Evolutionary conservation across 1,140 invertebrate genomes (phyloP).

Genomic region (Drosophila nigromelanica): DNA sequence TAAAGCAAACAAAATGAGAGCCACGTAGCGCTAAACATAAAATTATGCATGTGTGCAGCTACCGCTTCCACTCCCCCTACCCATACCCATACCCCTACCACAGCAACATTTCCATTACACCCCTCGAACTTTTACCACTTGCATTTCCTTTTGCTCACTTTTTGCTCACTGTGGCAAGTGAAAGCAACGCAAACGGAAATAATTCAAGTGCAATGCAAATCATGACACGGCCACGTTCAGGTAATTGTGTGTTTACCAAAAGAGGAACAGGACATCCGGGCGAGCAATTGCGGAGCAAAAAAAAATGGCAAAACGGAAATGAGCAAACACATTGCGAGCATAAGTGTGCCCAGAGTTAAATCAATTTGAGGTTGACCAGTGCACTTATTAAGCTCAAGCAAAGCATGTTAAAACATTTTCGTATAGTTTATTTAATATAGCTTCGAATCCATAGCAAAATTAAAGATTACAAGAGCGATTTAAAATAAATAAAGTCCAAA

Average conservation of each 20-base stretch:
- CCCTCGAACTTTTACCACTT: neutral
- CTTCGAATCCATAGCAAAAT: no score
- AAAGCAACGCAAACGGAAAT: constrained; percentile 66
- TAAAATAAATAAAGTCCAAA: neutral
- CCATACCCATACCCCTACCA: no score
- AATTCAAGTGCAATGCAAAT: constrained; percentile 81
- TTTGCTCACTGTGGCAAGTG: constrained; percentile 4
- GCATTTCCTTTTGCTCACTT: constrained; percentile 9
- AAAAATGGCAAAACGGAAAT: constrained; percentile 50
- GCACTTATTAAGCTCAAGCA: constrained; percentile 27
- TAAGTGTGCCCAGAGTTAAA: constrained; percentile 37
- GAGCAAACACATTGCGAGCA: constrained; percentile 62
- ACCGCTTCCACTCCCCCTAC: neutral
- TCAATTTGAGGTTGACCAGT: constrained; percentile 13
- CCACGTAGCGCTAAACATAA: constrained; percentile 58
- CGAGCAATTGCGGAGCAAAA: neutral
- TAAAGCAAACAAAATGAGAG: constrained; percentile 75
- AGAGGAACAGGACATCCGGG: constrained; percentile 43
- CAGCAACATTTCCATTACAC: no score
- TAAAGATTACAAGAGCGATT: no score
- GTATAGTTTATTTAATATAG: no score
- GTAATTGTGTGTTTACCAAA: constrained; percentile 74
- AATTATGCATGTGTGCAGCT: constrained; percentile 66
- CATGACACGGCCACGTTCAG: constrained; percentile 65
- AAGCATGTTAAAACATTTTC: no score